phyloP scores from a whole-genome alignment of 2,113 vertebrate species.

The Sinocyclocheilus anshuiensis region DNA sequence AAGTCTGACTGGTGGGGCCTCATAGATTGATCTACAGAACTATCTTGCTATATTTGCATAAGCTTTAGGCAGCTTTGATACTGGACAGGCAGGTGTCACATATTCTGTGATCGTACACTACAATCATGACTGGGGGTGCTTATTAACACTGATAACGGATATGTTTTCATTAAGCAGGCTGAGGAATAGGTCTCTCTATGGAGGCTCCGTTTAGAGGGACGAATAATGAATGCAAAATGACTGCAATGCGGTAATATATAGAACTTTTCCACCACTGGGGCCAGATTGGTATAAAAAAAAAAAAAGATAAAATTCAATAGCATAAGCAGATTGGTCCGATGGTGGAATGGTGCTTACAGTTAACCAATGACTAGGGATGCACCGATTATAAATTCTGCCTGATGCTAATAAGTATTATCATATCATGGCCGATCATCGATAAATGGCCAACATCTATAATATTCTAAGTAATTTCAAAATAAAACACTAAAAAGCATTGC shows the following conservation, averaged over 20 bases:
- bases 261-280: background rate
- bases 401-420: background rate
- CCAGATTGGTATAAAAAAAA: background rate
- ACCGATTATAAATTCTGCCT: background rate
- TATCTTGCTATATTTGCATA: constrained; percentile 56
- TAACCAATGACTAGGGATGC: background rate
- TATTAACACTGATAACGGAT: constrained; percentile 39
- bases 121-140: constrained; percentile 39
- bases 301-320: background rate
- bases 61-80: constrained; percentile 49
- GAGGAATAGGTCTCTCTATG: constrained; percentile 26
- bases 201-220: background rate
- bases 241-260: background rate
- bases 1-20: constrained; percentile 75
- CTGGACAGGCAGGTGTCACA: constrained; percentile 52
- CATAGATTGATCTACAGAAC: constrained; percentile 76
- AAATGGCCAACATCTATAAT: too few species aligned
- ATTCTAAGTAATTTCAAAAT: too few species aligned
- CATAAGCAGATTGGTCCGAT: background rate
- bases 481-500: too few species aligned
- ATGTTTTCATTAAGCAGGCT: constrained; percentile 38
- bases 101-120: constrained; percentile 44
- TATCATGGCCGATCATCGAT: background rate
- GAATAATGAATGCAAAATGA: background rate
- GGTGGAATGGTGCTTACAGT: background rate